Base-by-base conservation (phyloP, 2,888 invertebrate species). In the Ashinkailepas kermadecensis region DNA sequence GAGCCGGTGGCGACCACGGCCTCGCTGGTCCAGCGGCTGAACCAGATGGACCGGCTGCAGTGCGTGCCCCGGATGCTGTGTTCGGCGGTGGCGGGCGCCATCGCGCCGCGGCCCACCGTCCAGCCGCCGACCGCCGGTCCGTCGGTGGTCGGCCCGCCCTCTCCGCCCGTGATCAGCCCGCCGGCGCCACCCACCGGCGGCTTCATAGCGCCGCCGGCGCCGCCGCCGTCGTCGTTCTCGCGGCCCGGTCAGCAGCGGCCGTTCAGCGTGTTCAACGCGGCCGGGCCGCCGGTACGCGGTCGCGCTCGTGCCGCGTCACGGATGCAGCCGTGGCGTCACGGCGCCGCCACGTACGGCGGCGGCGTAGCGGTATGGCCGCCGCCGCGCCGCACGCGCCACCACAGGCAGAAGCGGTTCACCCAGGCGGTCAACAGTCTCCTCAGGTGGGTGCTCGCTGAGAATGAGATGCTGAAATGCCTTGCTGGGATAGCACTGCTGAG, bases 41-140 rank as follows among this genome's bases (percentile, higher is more conserved):
- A 10, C 56, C 54, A 56, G 54, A 21, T 85, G 57, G 79, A 79
- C 58, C 57, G 79, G 15, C 57, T 79, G 23, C n/a, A 79, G 57
- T 79, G 79, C 25, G 57, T 79, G 23, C 79, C 79, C 18, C 79
- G 79, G 23, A 79, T 79, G 58, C 79, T 79, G 23, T 79, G 79
- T 25, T 58, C 79, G 12, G 79, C 58, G 13, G 59, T 13, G 23
- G 79, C 79, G 15, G n/a, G 58, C 25, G 58, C 21, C 15, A 23
- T 79, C 7, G 79, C 54, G 54, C 74, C 74, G 21, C 15, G 18
- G 21, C 74, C 74, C 21, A 13, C 70, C 70, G 15, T 12, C 39
- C 12, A 11, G 59, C 59, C 59, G 12, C 12, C 59, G 59, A 11
- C 59, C 1, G 12, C 59, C 59, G 59, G 59, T 11, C 59, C 59